phyloP scores from a whole-genome alignment of 2,113 vertebrate genomes.

The Boulengeromyrus knoepffleri region DNA sequence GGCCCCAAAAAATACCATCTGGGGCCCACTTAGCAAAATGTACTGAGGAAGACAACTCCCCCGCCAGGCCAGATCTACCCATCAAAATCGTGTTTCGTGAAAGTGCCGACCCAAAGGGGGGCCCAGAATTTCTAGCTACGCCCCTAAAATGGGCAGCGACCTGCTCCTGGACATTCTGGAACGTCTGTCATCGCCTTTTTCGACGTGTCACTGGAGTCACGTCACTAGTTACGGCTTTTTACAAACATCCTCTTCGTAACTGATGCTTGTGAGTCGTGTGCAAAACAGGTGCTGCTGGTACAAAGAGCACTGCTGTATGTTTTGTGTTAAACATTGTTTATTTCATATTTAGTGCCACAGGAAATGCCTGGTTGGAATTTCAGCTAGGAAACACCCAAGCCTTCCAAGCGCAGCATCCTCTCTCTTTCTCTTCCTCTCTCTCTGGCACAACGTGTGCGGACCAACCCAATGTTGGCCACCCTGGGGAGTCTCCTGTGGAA shows the following conservation, averaged over 20 bases:
- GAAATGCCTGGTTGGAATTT: neutral
- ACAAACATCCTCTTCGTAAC: neutral
- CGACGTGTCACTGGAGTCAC: neutral
- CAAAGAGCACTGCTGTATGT: neutral
- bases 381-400: neutral
- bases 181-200: neutral
- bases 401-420: neutral
- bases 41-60: neutral
- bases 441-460: neutral
- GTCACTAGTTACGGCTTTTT: neutral
- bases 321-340: neutral
- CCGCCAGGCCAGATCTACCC: neutral
- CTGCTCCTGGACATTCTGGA: neutral
- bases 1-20: neutral
- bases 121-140: neutral
- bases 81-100: neutral
- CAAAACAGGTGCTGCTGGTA: neutral
- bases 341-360: neutral
- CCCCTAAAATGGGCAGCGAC: neutral
- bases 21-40: neutral
- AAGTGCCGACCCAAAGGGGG: neutral
- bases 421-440: neutral
- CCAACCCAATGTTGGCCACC: neutral
- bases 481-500: neutral
- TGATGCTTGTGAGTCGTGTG: neutral